Base-by-base conservation (phyloP, 2,113 vertebrate species). In the Ptychochromis oligacanthus region DNA sequence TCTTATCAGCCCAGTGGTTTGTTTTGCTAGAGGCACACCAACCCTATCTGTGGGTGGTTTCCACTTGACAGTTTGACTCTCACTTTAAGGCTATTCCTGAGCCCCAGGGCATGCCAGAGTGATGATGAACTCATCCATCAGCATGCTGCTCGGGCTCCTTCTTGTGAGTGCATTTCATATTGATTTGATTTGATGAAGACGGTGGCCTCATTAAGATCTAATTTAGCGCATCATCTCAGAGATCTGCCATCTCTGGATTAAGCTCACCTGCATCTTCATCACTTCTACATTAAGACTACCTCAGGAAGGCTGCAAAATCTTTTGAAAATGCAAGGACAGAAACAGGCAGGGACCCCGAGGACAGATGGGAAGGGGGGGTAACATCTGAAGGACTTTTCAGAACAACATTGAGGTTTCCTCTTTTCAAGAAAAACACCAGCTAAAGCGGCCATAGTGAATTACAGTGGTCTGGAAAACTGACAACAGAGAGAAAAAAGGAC, bases 31-130 rank as follows among this genome's bases (percentile, higher is more conserved):
- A 81, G 88, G 88, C 81, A 82, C 88, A 75, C 79, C 82, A 82
- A 49, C 58, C 82, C 5, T 90, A 92, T 94, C 93, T 92, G 88
- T 92, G 89, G 89, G 87, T 54, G 86, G 86, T 80, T 91, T 92
- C 86, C 65, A 87, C 75, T 85, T 88, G 87, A 88, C 89, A 87
- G 78, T 81, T 91, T 85, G 76, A 84, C 76, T 89, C 86, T 83
- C 70, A 84, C 82, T 90, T 89, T 85, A 60, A 85, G 84, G 78
- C 88, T 79, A 82, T 82, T 90, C 82, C 55, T 31, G 78, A 91
- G 83, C 57, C 55, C 18, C 2, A 1, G 62, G 83, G 61, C 64
- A 65, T 15, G 34, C 75, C 90, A 79, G 56, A 6, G 58, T n/a
- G 65, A 70, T 76, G 87, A 83, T 86, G 77, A 88, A 89, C 78